Evolutionary conservation across 2,797 vertebrate species (phyloP).

Genomic region (Babyrousa celebensis): DNA sequence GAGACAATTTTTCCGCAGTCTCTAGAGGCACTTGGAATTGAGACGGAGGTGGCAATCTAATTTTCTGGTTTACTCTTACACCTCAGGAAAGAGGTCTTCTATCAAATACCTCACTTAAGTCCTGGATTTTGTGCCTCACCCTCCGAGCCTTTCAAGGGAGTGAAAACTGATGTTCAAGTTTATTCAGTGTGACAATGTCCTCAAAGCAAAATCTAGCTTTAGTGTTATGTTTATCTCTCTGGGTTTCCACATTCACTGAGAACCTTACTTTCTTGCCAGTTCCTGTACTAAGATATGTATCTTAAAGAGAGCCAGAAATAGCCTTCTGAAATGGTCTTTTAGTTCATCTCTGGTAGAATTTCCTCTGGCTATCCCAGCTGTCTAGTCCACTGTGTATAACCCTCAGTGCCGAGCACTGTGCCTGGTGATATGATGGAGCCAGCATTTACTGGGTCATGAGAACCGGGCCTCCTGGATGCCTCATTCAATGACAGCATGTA

Average conservation of each 20-base stretch:
- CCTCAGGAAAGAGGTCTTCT: neutral
- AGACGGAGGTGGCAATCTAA: neutral
- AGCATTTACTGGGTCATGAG: neutral
- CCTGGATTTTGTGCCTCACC: neutral
- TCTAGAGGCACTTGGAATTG: slow-evolving; percentile 12
- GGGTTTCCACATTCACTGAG: neutral
- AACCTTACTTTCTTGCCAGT: slow-evolving; percentile 12
- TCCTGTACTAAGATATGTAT: neutral
- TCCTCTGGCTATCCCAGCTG: neutral
- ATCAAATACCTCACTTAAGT: neutral
- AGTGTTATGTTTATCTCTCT: neutral
- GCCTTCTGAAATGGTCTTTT: neutral
- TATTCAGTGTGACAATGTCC: slow-evolving; percentile 36
- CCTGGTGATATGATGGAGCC: neutral
- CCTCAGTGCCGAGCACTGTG: neutral
- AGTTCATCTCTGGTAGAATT: neutral
- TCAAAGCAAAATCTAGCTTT: neutral
- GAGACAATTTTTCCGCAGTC: slow-evolving; percentile 14
- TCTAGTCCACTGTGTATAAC: neutral
- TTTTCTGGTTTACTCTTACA: neutral
- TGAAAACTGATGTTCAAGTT: neutral
- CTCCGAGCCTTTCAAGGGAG: neutral
- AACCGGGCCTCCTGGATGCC: neutral
- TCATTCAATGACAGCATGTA: neutral
- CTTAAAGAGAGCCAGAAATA: neutral